phyloP scores from a whole-genome alignment of 53 echinoderm and acorn worm genomes.

The Mesocentrotus franciscanus region DNA sequence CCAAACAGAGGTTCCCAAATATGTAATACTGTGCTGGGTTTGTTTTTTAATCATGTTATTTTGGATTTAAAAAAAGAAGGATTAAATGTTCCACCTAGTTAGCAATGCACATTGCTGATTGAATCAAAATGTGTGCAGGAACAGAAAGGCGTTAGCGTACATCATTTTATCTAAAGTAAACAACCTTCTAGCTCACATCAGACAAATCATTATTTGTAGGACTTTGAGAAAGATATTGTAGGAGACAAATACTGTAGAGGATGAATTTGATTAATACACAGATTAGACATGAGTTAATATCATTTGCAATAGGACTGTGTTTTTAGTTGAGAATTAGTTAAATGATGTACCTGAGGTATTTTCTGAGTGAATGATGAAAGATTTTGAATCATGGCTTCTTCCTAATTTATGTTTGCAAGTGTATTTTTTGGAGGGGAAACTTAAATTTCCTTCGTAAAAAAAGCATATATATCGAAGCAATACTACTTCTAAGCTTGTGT shows the following conservation, averaged over 20 bases:
- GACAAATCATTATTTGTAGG: not conserved
- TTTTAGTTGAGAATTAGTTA: too few relatives aligned
- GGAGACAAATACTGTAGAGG: not conserved
- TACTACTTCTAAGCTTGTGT: slow-evolving; percentile 37
- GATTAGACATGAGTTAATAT: not conserved
- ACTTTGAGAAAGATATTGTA: not conserved
- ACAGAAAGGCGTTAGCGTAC: not conserved
- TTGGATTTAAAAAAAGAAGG: too few relatives aligned
- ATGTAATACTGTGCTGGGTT: too few relatives aligned
- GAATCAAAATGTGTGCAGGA: not conserved
- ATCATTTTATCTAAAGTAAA: not conserved
- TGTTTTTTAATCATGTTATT: not conserved
- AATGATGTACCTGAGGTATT: not conserved
- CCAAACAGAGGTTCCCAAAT: too few relatives aligned
- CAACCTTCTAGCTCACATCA: not conserved
- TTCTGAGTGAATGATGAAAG: not conserved
- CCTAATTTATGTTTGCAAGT: slow-evolving; percentile 31
- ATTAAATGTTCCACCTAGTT: too few relatives aligned
- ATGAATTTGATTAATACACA: not conserved
- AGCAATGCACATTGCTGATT: not conserved
- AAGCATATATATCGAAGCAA: slow-evolving; percentile 36
- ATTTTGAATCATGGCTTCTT: slow-evolving; percentile 43
- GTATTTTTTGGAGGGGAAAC: not conserved
- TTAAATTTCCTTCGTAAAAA: slow-evolving; percentile 23
- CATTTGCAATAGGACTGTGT: too few relatives aligned